Percentiles rank a stretch among this genome's conserved stretches.
These are phyloP conservation scores for Lutjanus erythropterus DNA, from an alignment of 2,113 vertebrate genomes.

Conservation along the genomic window DNA sequence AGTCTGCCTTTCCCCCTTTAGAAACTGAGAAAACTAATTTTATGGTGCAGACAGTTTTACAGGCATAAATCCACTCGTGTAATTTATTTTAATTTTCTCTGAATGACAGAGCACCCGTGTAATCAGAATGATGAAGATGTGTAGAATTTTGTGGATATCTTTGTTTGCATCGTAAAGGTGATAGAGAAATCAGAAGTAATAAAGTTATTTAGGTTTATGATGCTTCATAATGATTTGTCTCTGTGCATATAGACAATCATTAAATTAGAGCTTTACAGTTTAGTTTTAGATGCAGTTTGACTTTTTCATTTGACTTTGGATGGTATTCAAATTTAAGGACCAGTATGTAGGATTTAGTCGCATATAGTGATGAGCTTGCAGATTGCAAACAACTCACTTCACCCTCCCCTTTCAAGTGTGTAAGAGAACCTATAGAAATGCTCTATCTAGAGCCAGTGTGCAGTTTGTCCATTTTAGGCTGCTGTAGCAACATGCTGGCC, in stretches of 20 bases:
- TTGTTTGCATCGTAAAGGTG: neutral
- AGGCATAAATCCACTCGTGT: neutral
- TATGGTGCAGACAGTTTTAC: conserved; percentile 1
- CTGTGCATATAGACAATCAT: neutral
- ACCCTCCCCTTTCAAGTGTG: too few relatives aligned
- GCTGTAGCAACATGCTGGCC: too few relatives aligned
- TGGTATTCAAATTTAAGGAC: too few relatives aligned
- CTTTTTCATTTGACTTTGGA: too few relatives aligned
- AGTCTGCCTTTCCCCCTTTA: neutral
- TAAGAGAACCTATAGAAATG: too few relatives aligned
- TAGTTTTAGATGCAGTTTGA: neutral
- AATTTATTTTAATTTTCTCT: neutral
- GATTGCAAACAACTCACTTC: too few relatives aligned
- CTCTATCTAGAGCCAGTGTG: too few relatives aligned
- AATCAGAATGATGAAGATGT: neutral
- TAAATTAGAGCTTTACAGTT: neutral
- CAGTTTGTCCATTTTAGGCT: too few relatives aligned
- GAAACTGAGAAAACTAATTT: neutral
- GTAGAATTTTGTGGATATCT: neutral
- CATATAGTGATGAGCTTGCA: too few relatives aligned
- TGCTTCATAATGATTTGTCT: neutral
- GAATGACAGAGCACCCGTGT: neutral
- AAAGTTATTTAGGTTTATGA: neutral
- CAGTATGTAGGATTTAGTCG: too few relatives aligned
- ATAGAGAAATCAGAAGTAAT: neutral